A percentile compares a stretch with the other conserved stretches of the same genome.
Conservation (phyloP, 2,113 vertebrate species). For the Pseudopodoces humilis region DNA sequence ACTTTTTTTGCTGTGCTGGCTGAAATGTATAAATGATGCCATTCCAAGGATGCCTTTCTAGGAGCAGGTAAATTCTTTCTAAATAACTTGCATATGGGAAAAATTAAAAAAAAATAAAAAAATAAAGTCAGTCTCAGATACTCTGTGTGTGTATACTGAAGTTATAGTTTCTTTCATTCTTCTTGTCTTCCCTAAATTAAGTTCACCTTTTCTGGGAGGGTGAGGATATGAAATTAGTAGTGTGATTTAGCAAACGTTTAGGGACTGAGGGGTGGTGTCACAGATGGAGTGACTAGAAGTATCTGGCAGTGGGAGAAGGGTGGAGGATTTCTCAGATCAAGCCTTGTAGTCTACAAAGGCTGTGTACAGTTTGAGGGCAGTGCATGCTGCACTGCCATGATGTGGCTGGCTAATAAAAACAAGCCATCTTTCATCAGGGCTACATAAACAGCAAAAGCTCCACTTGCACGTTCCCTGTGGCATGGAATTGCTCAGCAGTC, state of each 20-base stretch:
- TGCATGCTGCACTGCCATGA: neutral
- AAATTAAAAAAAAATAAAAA: neutral
- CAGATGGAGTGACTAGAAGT: neutral
- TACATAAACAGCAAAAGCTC: neutral
- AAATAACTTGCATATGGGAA: neutral
- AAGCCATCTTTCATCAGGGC: neutral
- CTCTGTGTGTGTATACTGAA: neutral
- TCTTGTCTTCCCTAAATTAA: neutral
- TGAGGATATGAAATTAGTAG: neutral
- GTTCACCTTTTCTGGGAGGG: neutral
- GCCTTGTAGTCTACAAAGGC: neutral
- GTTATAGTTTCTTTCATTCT: neutral
- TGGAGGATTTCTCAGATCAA: neutral
- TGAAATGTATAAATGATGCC: neutral
- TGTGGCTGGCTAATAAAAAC: neutral
- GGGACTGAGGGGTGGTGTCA: neutral
- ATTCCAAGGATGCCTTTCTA: neutral
- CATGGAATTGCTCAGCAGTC: neutral
- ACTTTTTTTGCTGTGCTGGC: neutral
- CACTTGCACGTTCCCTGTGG: neutral
- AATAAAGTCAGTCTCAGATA: neutral
- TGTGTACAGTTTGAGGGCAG: accelerated
- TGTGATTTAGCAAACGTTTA: neutral
- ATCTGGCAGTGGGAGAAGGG: neutral
- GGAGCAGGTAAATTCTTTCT: neutral